Evolutionary conservation across 2,113 vertebrate genomes (phyloP).

Genomic region (Nyctibius bracteatus): DNA sequence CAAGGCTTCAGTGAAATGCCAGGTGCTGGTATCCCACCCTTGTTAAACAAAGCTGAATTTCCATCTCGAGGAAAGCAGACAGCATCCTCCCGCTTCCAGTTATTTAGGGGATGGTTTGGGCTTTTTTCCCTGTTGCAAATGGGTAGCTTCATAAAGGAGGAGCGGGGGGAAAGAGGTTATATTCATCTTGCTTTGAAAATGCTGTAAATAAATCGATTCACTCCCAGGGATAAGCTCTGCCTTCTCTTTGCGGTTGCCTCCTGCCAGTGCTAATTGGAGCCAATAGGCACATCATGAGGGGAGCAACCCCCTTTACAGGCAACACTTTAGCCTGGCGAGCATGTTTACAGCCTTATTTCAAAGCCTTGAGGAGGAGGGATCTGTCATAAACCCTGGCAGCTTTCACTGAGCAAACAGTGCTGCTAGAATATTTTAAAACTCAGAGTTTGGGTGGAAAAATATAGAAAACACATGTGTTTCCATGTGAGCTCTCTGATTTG

Average conservation of each 20-base stretch:
- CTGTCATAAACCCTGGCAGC: constrained; percentile 69
- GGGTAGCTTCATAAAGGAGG: neutral
- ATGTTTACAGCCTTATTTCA: constrained; percentile 75
- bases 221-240: constrained; percentile 20
- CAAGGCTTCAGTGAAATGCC: neutral
- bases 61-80: neutral
- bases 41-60: neutral
- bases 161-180: rapidly evolving
- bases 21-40: neutral
- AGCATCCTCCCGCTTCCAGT: neutral
- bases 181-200: constrained; percentile 27
- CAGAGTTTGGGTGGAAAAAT: constrained; percentile 35
- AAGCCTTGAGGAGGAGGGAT: constrained; percentile 72
- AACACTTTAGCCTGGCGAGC: constrained; percentile 53
- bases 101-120: neutral
- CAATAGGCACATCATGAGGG: constrained; percentile 41
- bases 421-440: constrained; percentile 64
- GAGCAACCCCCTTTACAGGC: constrained; percentile 42
- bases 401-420: constrained; percentile 35
- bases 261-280: constrained; percentile 66
- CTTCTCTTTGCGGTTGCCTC: constrained; percentile 3
- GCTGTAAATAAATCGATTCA: constrained; percentile 27
- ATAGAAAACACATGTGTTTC: constrained; percentile 76
- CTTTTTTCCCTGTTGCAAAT: neutral
- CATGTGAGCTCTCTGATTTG: constrained; percentile 21